Base-by-base conservation (phyloP, 2,113 vertebrate genomes). In the Ochotona curzoniae region DNA sequence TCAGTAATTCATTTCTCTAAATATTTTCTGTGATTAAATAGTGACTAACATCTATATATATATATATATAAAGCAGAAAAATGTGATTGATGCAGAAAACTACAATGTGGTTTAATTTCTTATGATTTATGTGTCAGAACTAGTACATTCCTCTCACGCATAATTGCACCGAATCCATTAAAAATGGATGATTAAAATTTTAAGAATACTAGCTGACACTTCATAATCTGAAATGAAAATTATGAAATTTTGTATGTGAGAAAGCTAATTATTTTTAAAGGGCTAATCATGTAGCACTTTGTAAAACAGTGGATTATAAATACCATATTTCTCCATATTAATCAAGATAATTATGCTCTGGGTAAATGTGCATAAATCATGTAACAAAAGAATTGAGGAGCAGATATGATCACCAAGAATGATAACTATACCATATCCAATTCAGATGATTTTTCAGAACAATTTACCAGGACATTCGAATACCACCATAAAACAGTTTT, bases 321-420 rank as follows among this genome's bases (percentile, higher is more conserved):
- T 93, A 89, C 74, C 30, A 67, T 87, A 91, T 87, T 92, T 90
- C 67, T 81, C 91, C 86, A 71, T 96, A 93, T 93, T 96, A 94
- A 89, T 96, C 78, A 96, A 94, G 86, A 89, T 96, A 95, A 95
- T 96, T 97, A 90, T 93, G 44, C 57, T 94, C 80, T 92, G 81
- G 49, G 78, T 94, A 96, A 96, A 94, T 93, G 80, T 95, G 71
- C 91, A 89, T 89, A 95, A 92, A 92, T 96, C 67, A 82, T 71
- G 92, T 93, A 96, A 71, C 81, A 93, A 96, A 94, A 94, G 38
- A 93, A 90, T 88, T 80, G 81, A 92, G 76, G 90, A 93, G 44
- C 30, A 90, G 47, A 30, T 54, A 83, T 89, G 54, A 88, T 87
- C 66, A 93, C 66, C 49, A 89, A 87, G 51, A 94, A 61, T 87